These are phyloP conservation scores for Bugulina stolonifera DNA, from an alignment of 2,888 invertebrate genomes.

Conservation along the genomic window DNA sequence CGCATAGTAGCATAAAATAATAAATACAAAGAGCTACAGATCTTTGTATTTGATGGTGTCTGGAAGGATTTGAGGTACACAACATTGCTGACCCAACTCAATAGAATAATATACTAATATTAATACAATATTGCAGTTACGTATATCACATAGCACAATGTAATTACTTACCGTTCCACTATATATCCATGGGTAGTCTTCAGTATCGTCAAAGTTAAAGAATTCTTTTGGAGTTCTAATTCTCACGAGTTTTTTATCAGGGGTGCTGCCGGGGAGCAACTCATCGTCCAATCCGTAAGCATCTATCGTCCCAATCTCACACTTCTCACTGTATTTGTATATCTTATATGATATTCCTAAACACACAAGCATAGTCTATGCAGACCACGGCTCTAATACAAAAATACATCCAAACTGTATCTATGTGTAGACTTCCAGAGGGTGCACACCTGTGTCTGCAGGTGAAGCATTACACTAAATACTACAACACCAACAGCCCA, in stretches of 20 bases:
- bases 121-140: not conserved
- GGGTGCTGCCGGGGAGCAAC: not conserved
- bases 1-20: no score
- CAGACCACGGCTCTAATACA: no score
- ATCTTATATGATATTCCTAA: slow-evolving; percentile 4
- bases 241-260: not conserved
- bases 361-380: no score
- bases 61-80: no score
- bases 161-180: not conserved
- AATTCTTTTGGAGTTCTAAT: slow-evolving; percentile 13
- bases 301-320: not conserved
- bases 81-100: no score
- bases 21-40: no score
- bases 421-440: no score
- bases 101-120: not conserved
- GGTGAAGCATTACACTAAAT: no score
- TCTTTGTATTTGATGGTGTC: no score
- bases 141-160: not conserved
- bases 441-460: no score
- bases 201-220: slow-evolving; percentile 10
- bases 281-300: slow-evolving; percentile 5
- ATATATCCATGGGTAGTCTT: not conserved
- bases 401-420: no score
- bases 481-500: no score
- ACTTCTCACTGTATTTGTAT: not conserved